Evolutionary conservation across 2,797 vertebrate species (phyloP).

Genomic region (Pangasius larnaudii): DNA sequence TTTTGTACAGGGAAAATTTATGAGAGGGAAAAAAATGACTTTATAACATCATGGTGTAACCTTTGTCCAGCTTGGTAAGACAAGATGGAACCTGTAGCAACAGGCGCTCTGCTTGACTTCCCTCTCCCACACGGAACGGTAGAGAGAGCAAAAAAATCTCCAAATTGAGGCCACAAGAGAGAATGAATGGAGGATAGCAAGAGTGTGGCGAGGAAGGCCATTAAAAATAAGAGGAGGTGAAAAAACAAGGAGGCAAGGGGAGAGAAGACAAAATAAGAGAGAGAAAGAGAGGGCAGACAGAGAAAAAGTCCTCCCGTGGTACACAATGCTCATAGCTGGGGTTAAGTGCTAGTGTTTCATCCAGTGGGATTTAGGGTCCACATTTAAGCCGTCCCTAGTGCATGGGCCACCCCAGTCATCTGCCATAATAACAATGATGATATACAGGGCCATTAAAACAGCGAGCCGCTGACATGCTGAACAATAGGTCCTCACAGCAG

Average conservation of each 20-base stretch:
- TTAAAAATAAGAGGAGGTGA: conserved; percentile 65
- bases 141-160: conserved; percentile 55
- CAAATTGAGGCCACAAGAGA: conserved; percentile 62
- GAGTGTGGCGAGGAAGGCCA: conserved; percentile 53
- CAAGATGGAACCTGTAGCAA: conserved; percentile 61
- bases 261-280: conserved; percentile 62
- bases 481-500: conserved; percentile 83
- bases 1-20: not conserved
- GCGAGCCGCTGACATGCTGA: conserved; percentile 77
- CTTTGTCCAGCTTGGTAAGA: conserved; percentile 61
- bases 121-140: conserved; percentile 59
- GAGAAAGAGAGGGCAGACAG: conserved; percentile 26
- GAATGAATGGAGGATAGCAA: conserved; percentile 56
- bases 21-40: not conserved
- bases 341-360: conserved; percentile 87
- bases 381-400: conserved; percentile 69
- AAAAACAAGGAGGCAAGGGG: conserved; percentile 54
- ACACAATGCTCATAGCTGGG: conserved; percentile 78
- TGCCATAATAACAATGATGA: conserved; percentile 77
- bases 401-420: conserved; percentile 70
- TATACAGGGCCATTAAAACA: conserved; percentile 75
- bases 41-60: conserved; percentile 13
- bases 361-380: conserved; percentile 74
- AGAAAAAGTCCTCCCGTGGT: conserved; percentile 71
- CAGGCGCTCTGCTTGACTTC: conserved; percentile 63